Conservation (phyloP, 2,888 invertebrate species). For the Branchipolynoe longqiensis region DNA sequence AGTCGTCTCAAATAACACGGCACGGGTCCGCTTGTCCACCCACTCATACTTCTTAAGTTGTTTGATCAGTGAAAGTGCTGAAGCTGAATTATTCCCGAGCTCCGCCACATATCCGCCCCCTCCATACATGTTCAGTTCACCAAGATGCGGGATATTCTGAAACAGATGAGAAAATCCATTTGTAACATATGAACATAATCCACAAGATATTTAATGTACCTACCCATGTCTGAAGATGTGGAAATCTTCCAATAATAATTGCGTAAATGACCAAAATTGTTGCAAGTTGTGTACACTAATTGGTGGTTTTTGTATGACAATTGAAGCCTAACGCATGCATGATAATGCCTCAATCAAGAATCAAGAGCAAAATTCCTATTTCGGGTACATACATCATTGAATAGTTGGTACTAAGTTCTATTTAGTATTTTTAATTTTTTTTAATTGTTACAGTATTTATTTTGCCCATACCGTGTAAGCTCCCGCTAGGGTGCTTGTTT, state of each 20-base stretch:
- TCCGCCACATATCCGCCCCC: conserved; percentile 62
- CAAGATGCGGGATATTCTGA: conserved; percentile 38
- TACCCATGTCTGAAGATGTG: not conserved
- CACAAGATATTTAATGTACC: not conserved
- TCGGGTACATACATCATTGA: too few relatives aligned
- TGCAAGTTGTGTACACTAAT: too few relatives aligned
- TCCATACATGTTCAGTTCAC: conserved; percentile 32
- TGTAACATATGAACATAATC: not conserved
- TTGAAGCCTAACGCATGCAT: too few relatives aligned
- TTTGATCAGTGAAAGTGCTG: not conserved
- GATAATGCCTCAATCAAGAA: too few relatives aligned
- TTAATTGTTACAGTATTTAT: too few relatives aligned
- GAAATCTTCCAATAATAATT: not conserved
- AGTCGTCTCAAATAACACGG: conserved; percentile 65
- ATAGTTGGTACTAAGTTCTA: too few relatives aligned
- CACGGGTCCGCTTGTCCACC: conserved; percentile 63
- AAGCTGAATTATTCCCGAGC: conserved; percentile 20
- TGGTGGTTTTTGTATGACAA: too few relatives aligned
- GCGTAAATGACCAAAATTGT: too few relatives aligned
- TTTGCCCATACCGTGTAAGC: too few relatives aligned
- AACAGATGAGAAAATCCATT: not conserved
- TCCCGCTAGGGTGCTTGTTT: too few relatives aligned
- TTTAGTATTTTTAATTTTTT: too few relatives aligned
- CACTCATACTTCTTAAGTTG: conserved; percentile 50
- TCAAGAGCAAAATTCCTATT: too few relatives aligned